phyloP scores from a whole-genome alignment of 2,888 invertebrate species.

The Hypomecis atomaria region DNA sequence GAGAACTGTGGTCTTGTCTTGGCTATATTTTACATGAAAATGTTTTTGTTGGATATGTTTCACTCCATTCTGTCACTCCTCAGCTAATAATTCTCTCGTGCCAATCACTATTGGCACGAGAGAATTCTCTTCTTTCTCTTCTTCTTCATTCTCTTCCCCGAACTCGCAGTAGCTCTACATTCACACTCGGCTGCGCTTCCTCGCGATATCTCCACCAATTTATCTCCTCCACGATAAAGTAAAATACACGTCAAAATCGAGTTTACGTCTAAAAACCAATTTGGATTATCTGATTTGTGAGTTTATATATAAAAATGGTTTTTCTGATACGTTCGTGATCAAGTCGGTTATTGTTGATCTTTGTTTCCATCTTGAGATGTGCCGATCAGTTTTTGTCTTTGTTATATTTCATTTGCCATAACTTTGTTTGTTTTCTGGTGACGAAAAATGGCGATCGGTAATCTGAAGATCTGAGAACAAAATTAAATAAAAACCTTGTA shows the following conservation, averaged over 20 bases:
- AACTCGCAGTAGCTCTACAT: constrained; percentile 43
- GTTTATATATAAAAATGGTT: constrained; percentile 69
- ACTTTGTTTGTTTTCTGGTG: too few species aligned
- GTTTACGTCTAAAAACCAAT: constrained; percentile 82
- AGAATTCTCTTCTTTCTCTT: neutral
- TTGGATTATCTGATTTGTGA: constrained; percentile 81
- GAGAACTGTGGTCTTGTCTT: too few species aligned
- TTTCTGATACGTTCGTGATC: constrained; percentile 48
- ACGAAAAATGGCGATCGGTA: too few species aligned
- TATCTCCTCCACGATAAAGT: constrained; percentile 77
- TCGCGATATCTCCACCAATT: constrained; percentile 74
- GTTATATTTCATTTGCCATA: too few species aligned
- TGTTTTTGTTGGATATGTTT: too few species aligned
- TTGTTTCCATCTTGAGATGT: constrained; percentile 15
- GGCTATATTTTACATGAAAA: too few species aligned
- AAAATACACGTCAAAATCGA: constrained; percentile 81
- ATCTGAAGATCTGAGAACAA: too few species aligned
- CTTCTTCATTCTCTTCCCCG: constrained; percentile 31
- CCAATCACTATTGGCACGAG: too few species aligned
- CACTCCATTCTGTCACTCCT: too few species aligned
- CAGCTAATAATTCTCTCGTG: too few species aligned
- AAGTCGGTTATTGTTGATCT: constrained; percentile 49
- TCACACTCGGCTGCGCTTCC: constrained; percentile 59
- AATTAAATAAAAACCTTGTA: too few species aligned
- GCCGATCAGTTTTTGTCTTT: too few species aligned